Evolutionary conservation across 2,113 vertebrate genomes (phyloP), one percentile per base, ranked within the genome.

Genomic region (Lycaon pictus): DNA sequence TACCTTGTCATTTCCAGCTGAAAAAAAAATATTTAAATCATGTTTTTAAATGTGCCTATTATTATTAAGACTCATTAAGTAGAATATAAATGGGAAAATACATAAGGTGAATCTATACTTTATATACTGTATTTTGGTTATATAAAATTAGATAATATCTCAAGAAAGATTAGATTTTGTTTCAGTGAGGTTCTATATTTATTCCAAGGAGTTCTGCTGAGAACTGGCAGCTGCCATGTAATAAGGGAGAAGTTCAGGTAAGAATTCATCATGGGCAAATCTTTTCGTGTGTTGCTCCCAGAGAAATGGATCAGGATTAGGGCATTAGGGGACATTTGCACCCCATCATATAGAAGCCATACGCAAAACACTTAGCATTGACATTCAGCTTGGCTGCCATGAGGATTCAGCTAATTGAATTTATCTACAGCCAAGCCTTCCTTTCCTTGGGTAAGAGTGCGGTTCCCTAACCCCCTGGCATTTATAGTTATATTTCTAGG

Each of bases 381-480:
- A 22, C 22, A 17, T 20, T 51, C 20, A 79, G 37, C 72, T 29
- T 53, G 48, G 37, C 20, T n/a, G 4, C 27, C 16, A 19, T 27
- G 74, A 74, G 11, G 85, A 86, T 29, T 23, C 65, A 55, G 20
- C 20, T 43, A 29, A 81, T 51, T 6, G 51, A 62, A 48, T 35
- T 2, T 20, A 0, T 19, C 19, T 51, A 7, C 7, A 17, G 20
- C 22, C 13, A 25, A 12, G 2, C 12, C 22, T 77, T 37, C 17
- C 17, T 65, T 56, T 27, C 17, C 0, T 11, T 22, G 1, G 2
- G 35, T n/a, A 3, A 72, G 15, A 4, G 7, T 19, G 17, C 19
- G 32, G 5, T 35, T 55, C 11, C 11, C 8, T 60, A 15, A 55
- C 6, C 6, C 2, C 0, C 0, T 32, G 23, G 13, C 74, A 53